These are phyloP conservation scores for Pipistrellus nathusii DNA, from an alignment of 2,797 vertebrate genomes.

Conservation along the genomic window DNA sequence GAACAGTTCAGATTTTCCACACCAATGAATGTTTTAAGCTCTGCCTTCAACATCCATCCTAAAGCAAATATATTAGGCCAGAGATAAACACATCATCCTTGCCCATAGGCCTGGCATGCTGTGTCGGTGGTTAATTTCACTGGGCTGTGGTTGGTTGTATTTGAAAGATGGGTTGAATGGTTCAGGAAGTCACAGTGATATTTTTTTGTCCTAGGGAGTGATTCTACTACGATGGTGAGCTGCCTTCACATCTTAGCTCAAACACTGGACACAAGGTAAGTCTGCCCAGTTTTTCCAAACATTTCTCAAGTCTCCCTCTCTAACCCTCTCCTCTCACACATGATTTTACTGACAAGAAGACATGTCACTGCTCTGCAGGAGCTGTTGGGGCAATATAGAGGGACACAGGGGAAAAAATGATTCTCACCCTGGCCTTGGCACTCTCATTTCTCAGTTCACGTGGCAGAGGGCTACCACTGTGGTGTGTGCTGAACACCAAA, in stretches of 20 bases:
- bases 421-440: not conserved
- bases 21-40: constrained; percentile 61
- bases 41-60: constrained; percentile 64
- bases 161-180: constrained; percentile 12
- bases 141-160: constrained; percentile 13
- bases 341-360: not conserved
- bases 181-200: constrained; percentile 35
- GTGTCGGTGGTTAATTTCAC: not conserved
- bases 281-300: not conserved
- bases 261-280: constrained; percentile 97
- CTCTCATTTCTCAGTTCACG: not conserved
- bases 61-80: constrained; percentile 8
- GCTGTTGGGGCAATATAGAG: not conserved
- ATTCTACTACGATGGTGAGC: constrained; percentile 98
- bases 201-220: constrained; percentile 91
- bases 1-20: constrained; percentile 74
- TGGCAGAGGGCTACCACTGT: not conserved
- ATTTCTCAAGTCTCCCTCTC: constrained; percentile 2
- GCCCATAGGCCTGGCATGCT: not conserved
- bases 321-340: not conserved
- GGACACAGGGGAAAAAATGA: not conserved
- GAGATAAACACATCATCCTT: constrained; percentile 47
- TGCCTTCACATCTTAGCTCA: constrained; percentile 99
- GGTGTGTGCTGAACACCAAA: not conserved
- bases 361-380: not conserved